Evolutionary conservation across 2,113 vertebrate species (phyloP), one percentile per base, ranked within the genome.

Genomic region (Laterallus jamaicensis): DNA sequence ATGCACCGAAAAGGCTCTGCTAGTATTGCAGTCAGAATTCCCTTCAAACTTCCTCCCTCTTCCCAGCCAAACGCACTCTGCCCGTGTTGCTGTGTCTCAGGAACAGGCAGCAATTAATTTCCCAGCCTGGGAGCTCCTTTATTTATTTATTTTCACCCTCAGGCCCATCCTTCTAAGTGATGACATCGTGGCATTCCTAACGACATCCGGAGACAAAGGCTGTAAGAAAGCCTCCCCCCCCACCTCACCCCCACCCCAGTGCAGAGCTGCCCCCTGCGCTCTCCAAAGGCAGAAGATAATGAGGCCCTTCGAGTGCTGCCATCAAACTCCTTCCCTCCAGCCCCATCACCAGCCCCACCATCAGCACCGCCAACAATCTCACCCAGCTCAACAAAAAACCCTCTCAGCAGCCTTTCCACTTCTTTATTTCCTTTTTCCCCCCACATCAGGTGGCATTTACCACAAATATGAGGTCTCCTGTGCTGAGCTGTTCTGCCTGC

Each of bases 21-120:
- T 18, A 35, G 29, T 5, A 9, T 55, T 24, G 15, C 11, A 81
- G 60, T 8, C 1, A 1, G 26, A 31, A 71, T 74, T 74, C n/a
- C 16, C 39, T 54, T 81, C 66, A 40, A 73, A 62, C 15, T 50
- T 37, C 74, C 56, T 35, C 75, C 40, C 13, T 44, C 8, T 22
- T 52, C 74, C 79, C 64, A 44, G 42, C 42, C 40, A 76, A 56
- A 10, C 11, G 8, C 52, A 2, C 80, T 89, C 89, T 40, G 47
- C 37, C 35, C 15, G 12, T 56, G 73, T 62, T 22, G 44, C 44
- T 93, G n/a, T 2, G 2, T 66, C 86, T 55, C 66, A 88, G 85
- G 80, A 92, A 22, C n/a, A 88, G 85, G 35, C 62, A 68, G 64
- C 92, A 91, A 95, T 93, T 83, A 92, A 63, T 81, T 88, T 84